A percentile compares a stretch with the other conserved stretches of the same genome.
These are phyloP conservation scores for Bombus breviceps DNA, from an alignment of 1,140 invertebrate genomes.

Conservation along the genomic window DNA sequence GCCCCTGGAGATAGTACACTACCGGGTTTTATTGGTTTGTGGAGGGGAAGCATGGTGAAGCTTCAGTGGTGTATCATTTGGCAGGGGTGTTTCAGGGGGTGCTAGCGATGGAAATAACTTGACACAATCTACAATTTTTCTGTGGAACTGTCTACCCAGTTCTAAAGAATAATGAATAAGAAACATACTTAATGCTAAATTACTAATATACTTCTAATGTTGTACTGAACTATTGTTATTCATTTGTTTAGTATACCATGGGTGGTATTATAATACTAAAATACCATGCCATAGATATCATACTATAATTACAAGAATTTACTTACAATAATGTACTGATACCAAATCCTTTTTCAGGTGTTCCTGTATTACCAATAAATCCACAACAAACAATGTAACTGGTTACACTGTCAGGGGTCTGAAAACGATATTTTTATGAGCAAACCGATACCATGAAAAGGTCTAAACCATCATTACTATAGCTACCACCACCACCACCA, in stretches of 20 bases:
- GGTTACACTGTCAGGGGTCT: no score
- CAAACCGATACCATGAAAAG: no score
- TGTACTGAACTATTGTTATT: no score
- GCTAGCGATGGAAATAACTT: constrained; percentile 10
- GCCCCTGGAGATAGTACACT: not conserved
- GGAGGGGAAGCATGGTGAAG: constrained; percentile 5
- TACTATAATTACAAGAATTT: not conserved
- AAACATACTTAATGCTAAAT: not conserved
- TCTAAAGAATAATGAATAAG: not conserved
- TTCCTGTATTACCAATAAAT: not conserved
- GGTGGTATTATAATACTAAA: no score
- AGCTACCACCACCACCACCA: not conserved
- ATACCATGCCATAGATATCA: not conserved
- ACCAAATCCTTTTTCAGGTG: not conserved
- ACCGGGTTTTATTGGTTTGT: constrained; percentile 1
- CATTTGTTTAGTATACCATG: no score
- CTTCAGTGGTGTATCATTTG: constrained; percentile 6
- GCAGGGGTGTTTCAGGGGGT: not conserved
- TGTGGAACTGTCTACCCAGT: not conserved
- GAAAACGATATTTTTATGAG: no score
- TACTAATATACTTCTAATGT: not conserved
- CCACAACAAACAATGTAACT: not conserved
- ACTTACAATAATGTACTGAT: not conserved
- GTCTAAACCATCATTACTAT: not conserved
- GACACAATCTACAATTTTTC: not conserved